phyloP scores from a whole-genome alignment of 2,113 vertebrate species.

The Ascaphus truei region DNA sequence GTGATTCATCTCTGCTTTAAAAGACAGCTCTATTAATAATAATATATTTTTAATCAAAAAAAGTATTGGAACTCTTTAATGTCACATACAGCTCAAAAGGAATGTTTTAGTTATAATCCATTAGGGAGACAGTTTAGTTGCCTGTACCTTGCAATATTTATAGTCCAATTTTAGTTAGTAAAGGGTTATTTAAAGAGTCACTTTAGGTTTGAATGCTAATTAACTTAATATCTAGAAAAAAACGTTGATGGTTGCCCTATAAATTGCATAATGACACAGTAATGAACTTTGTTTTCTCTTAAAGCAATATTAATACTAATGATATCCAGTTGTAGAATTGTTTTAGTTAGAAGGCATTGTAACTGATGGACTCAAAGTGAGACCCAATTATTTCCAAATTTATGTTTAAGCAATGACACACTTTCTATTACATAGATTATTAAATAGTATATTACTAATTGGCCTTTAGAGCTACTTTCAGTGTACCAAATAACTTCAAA shows the following conservation, averaged over 20 bases:
- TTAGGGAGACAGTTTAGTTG: too few species aligned
- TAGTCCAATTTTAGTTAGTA: too few species aligned
- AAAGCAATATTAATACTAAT: too few species aligned
- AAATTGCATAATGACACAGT: too few species aligned
- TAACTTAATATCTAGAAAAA: too few species aligned
- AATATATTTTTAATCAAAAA: neutral
- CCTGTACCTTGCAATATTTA: too few species aligned
- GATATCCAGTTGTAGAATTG: conserved; percentile 9
- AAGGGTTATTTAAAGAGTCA: too few species aligned
- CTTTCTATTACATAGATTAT: conserved; percentile 31
- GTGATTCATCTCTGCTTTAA: neutral
- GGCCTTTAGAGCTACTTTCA: neutral
- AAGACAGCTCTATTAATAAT: neutral
- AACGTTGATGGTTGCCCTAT: too few species aligned
- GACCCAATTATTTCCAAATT: conserved; percentile 29
- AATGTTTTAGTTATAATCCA: neutral
- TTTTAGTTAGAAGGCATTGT: conserved; percentile 3
- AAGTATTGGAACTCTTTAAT: too few species aligned
- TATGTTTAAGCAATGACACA: conserved; percentile 34
- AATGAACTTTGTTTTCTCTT: too few species aligned
- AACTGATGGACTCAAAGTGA: conserved; percentile 10
- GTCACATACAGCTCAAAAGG: neutral
- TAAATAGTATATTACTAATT: conserved; percentile 24
- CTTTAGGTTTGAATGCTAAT: too few species aligned
- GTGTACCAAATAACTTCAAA: conserved; percentile 9